Evolutionary conservation across 2,888 invertebrate species (phyloP).

Genomic region (Eupithecia inturbata): DNA sequence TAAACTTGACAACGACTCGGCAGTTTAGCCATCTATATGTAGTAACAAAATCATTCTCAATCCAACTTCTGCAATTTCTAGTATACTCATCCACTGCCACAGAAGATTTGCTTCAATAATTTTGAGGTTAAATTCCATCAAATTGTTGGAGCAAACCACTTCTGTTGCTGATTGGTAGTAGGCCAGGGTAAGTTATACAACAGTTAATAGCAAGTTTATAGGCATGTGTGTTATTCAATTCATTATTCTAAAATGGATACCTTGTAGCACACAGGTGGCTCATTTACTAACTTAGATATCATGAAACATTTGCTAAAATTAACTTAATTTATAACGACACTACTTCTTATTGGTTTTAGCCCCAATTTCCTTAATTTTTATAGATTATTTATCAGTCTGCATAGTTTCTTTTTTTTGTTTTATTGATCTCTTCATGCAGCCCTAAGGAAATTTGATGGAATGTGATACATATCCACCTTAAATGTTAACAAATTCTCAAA

Average conservation of each 20-base stretch:
- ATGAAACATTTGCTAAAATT: background rate
- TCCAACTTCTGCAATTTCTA: background rate
- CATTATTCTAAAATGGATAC: background rate
- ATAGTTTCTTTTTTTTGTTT: background rate
- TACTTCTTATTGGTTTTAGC: background rate
- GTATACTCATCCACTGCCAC: conserved; percentile 5
- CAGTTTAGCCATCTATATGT: background rate
- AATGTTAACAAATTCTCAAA: too few relatives aligned
- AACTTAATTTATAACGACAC: background rate
- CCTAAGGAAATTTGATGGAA: background rate
- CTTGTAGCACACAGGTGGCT: background rate
- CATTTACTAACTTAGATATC: background rate
- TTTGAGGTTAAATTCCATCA: conserved; percentile 36
- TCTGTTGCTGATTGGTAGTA: conserved; percentile 1
- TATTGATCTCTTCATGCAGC: background rate
- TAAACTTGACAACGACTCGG: background rate
- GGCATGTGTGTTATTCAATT: background rate
- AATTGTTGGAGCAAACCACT: conserved; percentile 28
- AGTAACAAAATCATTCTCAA: background rate
- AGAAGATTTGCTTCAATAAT: conserved; percentile 31
- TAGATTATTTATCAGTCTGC: background rate
- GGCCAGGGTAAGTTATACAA: conserved; percentile 19
- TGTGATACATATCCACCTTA: background rate
- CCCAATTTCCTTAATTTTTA: background rate
- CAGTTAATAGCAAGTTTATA: conserved; percentile 5